Evolutionary conservation across 2,797 vertebrate genomes (phyloP), one percentile per base, ranked within the genome.

Genomic region (Lycodopsis pacificus): DNA sequence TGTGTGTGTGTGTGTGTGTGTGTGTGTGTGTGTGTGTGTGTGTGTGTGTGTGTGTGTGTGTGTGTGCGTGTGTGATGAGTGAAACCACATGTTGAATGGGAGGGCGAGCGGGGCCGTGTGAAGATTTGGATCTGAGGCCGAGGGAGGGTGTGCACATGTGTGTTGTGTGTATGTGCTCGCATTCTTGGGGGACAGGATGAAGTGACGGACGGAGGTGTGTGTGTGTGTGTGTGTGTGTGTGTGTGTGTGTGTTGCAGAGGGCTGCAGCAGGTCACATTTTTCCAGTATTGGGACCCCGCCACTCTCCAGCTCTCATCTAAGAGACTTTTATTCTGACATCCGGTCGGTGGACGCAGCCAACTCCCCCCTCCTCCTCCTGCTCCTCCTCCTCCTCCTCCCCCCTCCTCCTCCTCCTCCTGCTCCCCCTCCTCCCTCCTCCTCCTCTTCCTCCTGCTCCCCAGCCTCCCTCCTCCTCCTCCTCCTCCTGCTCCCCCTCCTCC

Each of bases 211-310:
- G 5, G 44, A 48, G 63, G 56, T 36, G 36, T 64, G 68, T 53
- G 65, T 27, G 79, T 34, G 14, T 76, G 56, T 34, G 36, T 65
- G 65, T 34, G 36, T 65, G 65, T 56, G 66, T 32, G 44, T 10
- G 11, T 76, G 77, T 76, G 53, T 71, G 79, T 59, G 10, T 73
- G 73, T 4, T 77, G 15, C 65, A 36, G 30, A 79, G 83, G 79
- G 81, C 72, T 70, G 77, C 77, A 74, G 53, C 6, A 71, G 94
- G 94, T 95, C 94, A 94, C 70, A 87, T 88, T 94, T 93, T 95
- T 95, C 94, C 94, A 88, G 89, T 4, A 51, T 79, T 86, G 88
- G 68, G 80, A 88, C 86, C 82, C 77, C 20, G 8, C 72, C 71
- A 79, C 76, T 82, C 89, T 77, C 76, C 73, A 76, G 70, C 69